These are phyloP conservation scores for Phthorimaea operculella DNA, from an alignment of 1,140 invertebrate species.

Conservation along the genomic window DNA sequence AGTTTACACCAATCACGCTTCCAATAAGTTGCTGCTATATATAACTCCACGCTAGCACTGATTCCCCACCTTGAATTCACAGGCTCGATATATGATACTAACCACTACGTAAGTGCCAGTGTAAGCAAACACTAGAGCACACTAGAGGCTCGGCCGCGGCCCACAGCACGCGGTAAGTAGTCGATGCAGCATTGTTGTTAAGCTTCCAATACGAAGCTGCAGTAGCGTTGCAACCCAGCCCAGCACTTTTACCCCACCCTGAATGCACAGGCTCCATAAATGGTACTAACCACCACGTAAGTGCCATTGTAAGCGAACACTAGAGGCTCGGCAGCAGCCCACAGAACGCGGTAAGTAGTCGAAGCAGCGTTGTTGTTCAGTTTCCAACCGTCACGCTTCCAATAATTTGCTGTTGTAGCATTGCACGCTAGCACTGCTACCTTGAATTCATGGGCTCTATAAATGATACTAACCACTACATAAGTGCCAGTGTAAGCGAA, in stretches of 20 bases:
- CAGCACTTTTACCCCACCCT: conserved; percentile 51
- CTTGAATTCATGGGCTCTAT: conserved; percentile 14
- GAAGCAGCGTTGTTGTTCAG: conserved; percentile 52
- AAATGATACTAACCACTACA: conserved; percentile 36
- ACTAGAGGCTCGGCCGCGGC: conserved; percentile 43
- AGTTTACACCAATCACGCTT: conserved; percentile 44
- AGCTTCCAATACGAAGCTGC: conserved; percentile 46
- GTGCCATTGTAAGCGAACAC: conserved; percentile 55
- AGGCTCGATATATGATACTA: conserved; percentile 4
- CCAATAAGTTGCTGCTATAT: conserved; percentile 49
- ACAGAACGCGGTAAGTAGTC: conserved; percentile 46
- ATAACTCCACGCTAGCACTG: conserved; percentile 50
- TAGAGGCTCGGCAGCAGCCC: conserved; percentile 43
- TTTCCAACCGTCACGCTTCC: conserved; percentile 47
- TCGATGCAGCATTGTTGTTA: conserved; percentile 51
- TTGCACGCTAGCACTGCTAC: conserved; percentile 54
- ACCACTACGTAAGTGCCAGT: conserved; percentile 58
- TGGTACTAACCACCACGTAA: conserved; percentile 50
- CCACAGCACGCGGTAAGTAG: conserved; percentile 49
- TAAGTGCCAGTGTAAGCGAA: conserved; percentile 57
- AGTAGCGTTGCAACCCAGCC: conserved; percentile 51
- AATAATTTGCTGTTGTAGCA: conserved; percentile 42
- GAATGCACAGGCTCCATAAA: no score
- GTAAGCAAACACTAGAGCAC: conserved; percentile 49
- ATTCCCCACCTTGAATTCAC: conserved; percentile 37